phyloP scores from a whole-genome alignment of 1,140 invertebrate genomes.

The Caenorhabditis latens region DNA sequence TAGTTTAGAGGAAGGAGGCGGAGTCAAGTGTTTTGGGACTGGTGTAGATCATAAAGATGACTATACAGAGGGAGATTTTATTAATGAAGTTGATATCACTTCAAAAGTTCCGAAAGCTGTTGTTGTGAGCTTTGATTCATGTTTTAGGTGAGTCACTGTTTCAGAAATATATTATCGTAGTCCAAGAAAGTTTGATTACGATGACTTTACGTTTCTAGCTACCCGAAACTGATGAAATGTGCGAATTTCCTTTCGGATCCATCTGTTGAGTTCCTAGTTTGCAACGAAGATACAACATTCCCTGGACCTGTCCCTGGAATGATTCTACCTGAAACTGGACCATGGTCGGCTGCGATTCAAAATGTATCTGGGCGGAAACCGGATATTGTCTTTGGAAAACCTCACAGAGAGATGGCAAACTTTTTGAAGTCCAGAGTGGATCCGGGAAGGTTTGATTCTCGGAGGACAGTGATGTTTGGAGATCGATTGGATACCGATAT shows the following conservation, averaged over 20 bases:
- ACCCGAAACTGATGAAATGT: conserved; percentile 90
- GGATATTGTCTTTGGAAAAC: conserved; percentile 87
- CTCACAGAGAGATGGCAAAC: conserved; percentile 82
- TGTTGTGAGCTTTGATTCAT: conserved; percentile 91
- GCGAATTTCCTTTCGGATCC: conserved; percentile 86
- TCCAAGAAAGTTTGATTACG: too few relatives aligned
- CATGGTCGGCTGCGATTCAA: conserved; percentile 80
- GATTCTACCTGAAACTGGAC: conserved; percentile 76
- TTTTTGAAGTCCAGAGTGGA: conserved; percentile 76
- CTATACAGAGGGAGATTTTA: conserved; percentile 65
- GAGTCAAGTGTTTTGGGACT: conserved; percentile 66
- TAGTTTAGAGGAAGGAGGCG: conserved; percentile 84
- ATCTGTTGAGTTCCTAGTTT: conserved; percentile 88
- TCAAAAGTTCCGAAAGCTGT: conserved; percentile 87
- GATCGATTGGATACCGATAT: conserved; percentile 92
- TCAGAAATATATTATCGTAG: neutral
- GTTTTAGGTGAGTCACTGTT: conserved; percentile 78
- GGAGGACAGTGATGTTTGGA: conserved; percentile 91
- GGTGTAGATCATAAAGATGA: conserved; percentile 70
- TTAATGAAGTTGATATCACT: conserved; percentile 63
- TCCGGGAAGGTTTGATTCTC: conserved; percentile 81
- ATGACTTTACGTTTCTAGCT: too few relatives aligned
- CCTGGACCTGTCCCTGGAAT: conserved; percentile 78
- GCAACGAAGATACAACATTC: conserved; percentile 91
- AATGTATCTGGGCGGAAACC: conserved; percentile 86